phyloP scores from a whole-genome alignment of 2,113 vertebrate genomes.

The Poeciliopsis turrubarensis region DNA sequence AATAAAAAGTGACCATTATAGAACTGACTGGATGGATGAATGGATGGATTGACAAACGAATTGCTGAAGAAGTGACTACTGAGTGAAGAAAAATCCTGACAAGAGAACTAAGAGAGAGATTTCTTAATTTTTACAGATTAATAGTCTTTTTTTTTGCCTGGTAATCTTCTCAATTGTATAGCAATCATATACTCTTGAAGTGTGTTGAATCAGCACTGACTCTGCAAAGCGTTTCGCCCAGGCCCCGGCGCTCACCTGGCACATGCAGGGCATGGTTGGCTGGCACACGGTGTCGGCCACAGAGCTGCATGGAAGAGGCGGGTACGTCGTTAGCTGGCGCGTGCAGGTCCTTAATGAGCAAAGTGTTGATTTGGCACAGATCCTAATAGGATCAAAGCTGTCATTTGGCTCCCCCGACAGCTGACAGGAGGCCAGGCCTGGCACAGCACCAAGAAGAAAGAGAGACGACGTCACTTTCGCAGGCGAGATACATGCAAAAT shows the following conservation, averaged over 20 bases:
- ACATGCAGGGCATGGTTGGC: constrained; percentile 47
- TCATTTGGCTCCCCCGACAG: constrained; percentile 80
- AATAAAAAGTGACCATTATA: too few relatives aligned
- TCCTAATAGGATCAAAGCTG: constrained; percentile 85
- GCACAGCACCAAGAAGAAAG: constrained; percentile 78
- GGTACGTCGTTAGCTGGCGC: constrained; percentile 71
- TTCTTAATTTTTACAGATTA: not conserved
- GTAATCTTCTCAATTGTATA: not conserved
- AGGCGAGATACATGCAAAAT: constrained; percentile 49
- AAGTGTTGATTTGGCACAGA: constrained; percentile 83
- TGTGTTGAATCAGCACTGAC: constrained; percentile 56
- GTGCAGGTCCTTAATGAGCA: constrained; percentile 79
- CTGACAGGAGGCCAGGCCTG: constrained; percentile 78
- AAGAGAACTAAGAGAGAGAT: not conserved
- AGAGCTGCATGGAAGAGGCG: constrained; percentile 54
- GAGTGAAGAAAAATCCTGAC: not conserved
- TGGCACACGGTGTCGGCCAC: constrained; percentile 58
- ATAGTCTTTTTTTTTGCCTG: not conserved
- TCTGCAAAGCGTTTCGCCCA: constrained; percentile 27
- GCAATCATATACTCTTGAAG: constrained; percentile 11
- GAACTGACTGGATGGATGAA: too few relatives aligned
- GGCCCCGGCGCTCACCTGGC: constrained; percentile 40
- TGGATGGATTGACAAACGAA: not conserved
- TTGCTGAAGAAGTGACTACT: not conserved
- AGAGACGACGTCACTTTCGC: constrained; percentile 61